Percentiles rank a stretch among this genome's conserved stretches.
phyloP scores from a whole-genome alignment of 1,140 invertebrate genomes.

The Drosophila setifemur region DNA sequence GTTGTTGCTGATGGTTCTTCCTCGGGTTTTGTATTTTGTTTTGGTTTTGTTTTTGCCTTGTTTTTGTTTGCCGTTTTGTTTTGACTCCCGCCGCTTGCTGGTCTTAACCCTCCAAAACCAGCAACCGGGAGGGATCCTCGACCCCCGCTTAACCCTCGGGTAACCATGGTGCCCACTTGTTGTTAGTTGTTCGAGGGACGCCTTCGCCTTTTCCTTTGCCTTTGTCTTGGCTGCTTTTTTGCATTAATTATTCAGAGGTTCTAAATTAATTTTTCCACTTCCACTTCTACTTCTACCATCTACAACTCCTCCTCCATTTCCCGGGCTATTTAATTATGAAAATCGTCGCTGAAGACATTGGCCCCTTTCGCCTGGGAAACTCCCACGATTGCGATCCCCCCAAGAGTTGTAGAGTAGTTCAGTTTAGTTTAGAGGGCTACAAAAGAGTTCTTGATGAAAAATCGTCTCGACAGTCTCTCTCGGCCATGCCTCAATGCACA shows the following conservation, averaged over 20 bases:
- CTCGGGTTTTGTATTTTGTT: slow-evolving; percentile 37
- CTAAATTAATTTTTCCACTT: slow-evolving; percentile 67
- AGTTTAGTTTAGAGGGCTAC: too few relatives aligned
- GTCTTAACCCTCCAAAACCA: slow-evolving; percentile 3
- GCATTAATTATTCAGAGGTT: slow-evolving; percentile 64
- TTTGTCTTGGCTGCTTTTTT: slow-evolving; percentile 42
- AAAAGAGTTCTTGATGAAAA: slow-evolving; percentile 15
- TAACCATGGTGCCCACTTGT: slow-evolving; percentile 26
- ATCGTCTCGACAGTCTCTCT: slow-evolving; percentile 15
- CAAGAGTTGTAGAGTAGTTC: too few relatives aligned
- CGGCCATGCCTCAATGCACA: slow-evolving; percentile 40
- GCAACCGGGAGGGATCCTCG: too few relatives aligned
- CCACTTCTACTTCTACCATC: too few relatives aligned
- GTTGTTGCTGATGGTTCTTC: slow-evolving; percentile 4
- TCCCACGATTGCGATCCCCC: slow-evolving; percentile 61
- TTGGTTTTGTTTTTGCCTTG: slow-evolving; percentile 58
- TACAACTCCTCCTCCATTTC: not conserved
- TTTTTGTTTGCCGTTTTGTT: slow-evolving; percentile 1
- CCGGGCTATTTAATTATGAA: slow-evolving; percentile 65
- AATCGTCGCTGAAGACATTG: slow-evolving; percentile 39
- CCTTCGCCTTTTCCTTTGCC: slow-evolving; percentile 30
- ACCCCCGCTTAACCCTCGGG: too few relatives aligned
- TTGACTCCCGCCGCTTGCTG: too few relatives aligned
- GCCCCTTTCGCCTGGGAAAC: slow-evolving; percentile 58
- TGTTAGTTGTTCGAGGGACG: too few relatives aligned